Evolutionary conservation across 2,888 invertebrate species (phyloP), one percentile per base, ranked within the genome.

Genomic region (Drosophila mimica): DNA sequence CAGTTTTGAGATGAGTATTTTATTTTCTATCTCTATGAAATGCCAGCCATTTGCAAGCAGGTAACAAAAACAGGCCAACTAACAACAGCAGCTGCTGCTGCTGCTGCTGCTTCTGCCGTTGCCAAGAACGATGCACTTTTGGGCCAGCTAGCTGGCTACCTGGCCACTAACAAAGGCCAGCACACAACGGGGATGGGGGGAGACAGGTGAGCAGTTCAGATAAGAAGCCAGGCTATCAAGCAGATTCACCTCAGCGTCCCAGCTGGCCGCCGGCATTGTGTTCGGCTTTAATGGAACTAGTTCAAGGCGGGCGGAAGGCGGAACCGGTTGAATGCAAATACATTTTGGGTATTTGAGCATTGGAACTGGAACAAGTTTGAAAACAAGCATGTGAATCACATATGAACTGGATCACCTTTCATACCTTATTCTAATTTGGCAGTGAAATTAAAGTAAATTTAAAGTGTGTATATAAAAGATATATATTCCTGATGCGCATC

Each of bases 161-260:
- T 74, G 79, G 48, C 15, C 52, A 36, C 48, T 17, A 49, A 17
- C 15, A 40, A 63, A 15, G 28, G n/a, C 8, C 34, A 34, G 9
- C 51, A 34, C 13, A 34, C 4, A 1, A 25, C 4, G 1, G 20
- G 31, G 11, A 4, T n/a, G n/a, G 8, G 28, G 40, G n/a, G 11
- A 17, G n/a, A 15, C 28, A 77, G 61, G 36, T 64, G 63, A 53
- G 62, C 74, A 79, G 79, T 74, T 79, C 52, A 63, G 62, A 60
- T 78, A 65, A 66, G 56, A 62, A 72, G 54, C 61, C 20, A 17
- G 59, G 9, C 52, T 15, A 57, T 20, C 7, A 53, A 54, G 28
- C 31, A 46, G 61, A 65, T 48, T 53, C 53, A 40, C 40, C 66
- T 65, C n/a, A 65, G 53, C 43, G 49, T 52, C 51, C 17, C 17